Conservation (phyloP, 1,140 invertebrate species). For the Dicyema japonicum region DNA sequence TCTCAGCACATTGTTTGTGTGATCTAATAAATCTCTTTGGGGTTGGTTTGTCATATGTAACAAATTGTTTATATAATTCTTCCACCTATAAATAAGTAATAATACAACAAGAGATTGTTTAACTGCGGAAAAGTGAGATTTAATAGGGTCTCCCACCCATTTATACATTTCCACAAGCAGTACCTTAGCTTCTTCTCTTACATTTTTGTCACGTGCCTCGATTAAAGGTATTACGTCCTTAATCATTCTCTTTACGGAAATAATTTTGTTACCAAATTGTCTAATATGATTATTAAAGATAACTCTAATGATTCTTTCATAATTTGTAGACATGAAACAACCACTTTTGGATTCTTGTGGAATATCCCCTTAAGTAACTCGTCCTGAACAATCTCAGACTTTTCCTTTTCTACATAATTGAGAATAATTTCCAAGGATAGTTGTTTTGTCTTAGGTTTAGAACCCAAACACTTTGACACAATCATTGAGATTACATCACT, state of each 20-base stretch:
- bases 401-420: conserved; percentile 79
- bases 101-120: too few relatives aligned
- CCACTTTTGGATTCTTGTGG: conserved; percentile 79
- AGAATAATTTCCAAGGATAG: conserved; percentile 49
- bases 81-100: too few relatives aligned
- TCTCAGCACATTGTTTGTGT: too few relatives aligned
- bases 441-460: conserved; percentile 60
- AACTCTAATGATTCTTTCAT: conserved; percentile 36
- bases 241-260: conserved; percentile 49
- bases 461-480: conserved; percentile 57
- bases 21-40: too few relatives aligned
- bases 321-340: conserved; percentile 41
- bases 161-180: conserved; percentile 59
- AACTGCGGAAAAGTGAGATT: conserved; percentile 44
- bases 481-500: conserved; percentile 56
- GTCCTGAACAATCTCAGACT: conserved; percentile 44
- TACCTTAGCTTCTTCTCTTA: conserved; percentile 55
- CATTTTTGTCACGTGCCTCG: conserved; percentile 57
- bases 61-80: too few relatives aligned
- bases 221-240: conserved; percentile 48
- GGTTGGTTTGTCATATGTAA: too few relatives aligned
- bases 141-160: conserved; percentile 52
- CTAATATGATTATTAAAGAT: conserved; percentile 4
- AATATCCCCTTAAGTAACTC: conserved; percentile 55
- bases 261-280: conserved; percentile 61